Evolutionary conservation across 2,113 vertebrate genomes (phyloP).

Genomic region (Paradoxurus hermaphroditus): DNA sequence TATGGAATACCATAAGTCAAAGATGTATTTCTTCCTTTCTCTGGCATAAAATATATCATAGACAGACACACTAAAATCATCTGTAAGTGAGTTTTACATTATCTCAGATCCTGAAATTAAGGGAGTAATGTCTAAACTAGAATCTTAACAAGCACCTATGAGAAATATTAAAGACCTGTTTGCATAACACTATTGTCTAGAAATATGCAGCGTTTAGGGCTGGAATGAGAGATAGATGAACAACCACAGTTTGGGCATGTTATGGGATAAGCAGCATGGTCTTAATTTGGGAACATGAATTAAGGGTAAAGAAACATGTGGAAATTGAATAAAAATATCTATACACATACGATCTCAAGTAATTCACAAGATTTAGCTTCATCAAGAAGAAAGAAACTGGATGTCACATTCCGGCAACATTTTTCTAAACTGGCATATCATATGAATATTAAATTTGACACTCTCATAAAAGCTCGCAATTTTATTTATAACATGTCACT

Average conservation of each 20-base stretch:
- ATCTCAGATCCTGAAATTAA: not conserved
- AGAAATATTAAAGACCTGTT: not conserved
- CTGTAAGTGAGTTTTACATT: not conserved
- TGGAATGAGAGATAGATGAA: not conserved
- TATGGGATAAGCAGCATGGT: not conserved
- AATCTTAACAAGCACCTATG: not conserved
- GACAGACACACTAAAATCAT: not conserved
- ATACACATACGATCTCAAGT: not conserved
- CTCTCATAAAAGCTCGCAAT: constrained; percentile 38
- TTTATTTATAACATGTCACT: constrained; percentile 61
- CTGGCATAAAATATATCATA: not conserved
- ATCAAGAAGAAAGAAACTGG: not conserved
- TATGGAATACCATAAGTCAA: not conserved
- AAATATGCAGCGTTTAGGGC: not conserved
- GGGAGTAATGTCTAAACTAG: not conserved
- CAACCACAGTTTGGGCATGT: not conserved
- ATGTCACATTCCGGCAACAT: constrained; percentile 8
- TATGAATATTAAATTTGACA: constrained; percentile 61
- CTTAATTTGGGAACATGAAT: not conserved
- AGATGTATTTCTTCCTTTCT: not conserved
- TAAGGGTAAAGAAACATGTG: not conserved
- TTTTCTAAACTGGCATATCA: constrained; percentile 35
- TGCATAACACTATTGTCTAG: not conserved
- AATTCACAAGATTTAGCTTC: not conserved
- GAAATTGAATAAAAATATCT: not conserved